A percentile compares a stretch with the other conserved stretches of the same genome.
phyloP scores from a whole-genome alignment of 1,140 invertebrate genomes.

The Camponotus vicinus region DNA sequence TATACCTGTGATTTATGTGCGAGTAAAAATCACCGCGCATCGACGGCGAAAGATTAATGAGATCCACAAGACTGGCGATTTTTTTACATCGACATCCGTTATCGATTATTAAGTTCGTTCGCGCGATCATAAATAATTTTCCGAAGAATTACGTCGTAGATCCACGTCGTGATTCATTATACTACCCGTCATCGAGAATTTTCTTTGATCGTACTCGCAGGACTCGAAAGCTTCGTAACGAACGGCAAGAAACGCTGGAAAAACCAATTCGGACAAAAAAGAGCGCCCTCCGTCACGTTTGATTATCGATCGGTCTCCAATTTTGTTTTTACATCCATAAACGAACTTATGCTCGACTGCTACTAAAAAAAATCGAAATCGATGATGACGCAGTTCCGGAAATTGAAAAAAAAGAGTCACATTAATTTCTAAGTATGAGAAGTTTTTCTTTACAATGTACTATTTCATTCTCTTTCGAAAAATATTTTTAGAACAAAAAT shows the following conservation, averaged over 20 bases:
- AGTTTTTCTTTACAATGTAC: background rate
- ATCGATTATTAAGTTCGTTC: slow-evolving; percentile 35
- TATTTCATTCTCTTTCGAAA: background rate
- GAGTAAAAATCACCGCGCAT: slow-evolving; percentile 34
- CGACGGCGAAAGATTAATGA: slow-evolving; percentile 39
- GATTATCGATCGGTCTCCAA: slow-evolving; percentile 50
- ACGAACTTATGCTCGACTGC: slow-evolving; percentile 1
- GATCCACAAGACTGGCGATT: background rate
- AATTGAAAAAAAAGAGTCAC: slow-evolving; percentile 2
- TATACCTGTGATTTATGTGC: slow-evolving; percentile 35
- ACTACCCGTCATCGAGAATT: background rate
- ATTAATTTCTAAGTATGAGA: background rate
- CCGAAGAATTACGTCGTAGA: slow-evolving; percentile 28
- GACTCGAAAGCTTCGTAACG: background rate
- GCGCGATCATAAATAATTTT: slow-evolving; percentile 48
- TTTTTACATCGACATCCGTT: slow-evolving; percentile 10
- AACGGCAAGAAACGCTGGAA: slow-evolving; percentile 28
- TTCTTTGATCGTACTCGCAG: slow-evolving; percentile 15
- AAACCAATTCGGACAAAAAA: background rate
- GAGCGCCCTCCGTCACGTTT: background rate
- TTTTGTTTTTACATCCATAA: background rate
- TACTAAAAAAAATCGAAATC: background rate
- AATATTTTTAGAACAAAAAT: background rate
- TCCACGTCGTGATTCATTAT: slow-evolving; percentile 46
- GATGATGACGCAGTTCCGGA: background rate